phyloP scores from a whole-genome alignment of 2,113 vertebrate species.

The Tenrec ecaudatus region DNA sequence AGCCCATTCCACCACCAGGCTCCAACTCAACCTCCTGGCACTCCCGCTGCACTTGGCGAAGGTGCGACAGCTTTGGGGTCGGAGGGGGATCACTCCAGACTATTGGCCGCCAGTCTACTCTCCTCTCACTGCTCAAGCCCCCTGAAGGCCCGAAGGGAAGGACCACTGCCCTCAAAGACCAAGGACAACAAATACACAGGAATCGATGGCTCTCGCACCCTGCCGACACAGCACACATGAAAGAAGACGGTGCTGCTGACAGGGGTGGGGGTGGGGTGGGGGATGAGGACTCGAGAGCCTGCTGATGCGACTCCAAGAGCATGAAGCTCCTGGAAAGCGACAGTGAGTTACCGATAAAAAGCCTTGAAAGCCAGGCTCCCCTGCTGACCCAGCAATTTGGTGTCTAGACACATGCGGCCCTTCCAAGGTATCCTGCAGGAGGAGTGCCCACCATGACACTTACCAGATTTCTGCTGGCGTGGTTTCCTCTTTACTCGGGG shows the following conservation, averaged over 20 bases:
- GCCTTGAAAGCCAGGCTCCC: neutral
- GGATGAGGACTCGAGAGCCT: neutral
- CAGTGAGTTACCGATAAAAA: neutral
- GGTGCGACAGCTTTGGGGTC: neutral
- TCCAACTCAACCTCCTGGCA: no score
- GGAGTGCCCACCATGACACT: neutral
- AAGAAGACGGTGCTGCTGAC: neutral
- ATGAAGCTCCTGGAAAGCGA: neutral
- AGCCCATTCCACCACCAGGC: no score
- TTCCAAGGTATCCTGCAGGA: neutral
- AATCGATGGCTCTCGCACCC: neutral
- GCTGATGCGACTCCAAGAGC: neutral
- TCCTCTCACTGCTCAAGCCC: neutral
- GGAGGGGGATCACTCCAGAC: accelerated
- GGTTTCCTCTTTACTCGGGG: conserved; percentile 94
- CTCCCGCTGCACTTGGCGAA: neutral
- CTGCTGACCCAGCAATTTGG: neutral
- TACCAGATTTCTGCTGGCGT: conserved; percentile 89
- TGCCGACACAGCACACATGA: neutral
- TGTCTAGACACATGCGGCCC: neutral
- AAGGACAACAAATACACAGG: neutral
- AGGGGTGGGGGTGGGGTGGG: neutral
- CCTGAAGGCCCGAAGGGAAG: neutral
- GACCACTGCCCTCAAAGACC: neutral
- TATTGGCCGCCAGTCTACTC: neutral